These are phyloP conservation scores for Ophion obscuratus DNA, from an alignment of 2,888 invertebrate species.

Conservation along the genomic window DNA sequence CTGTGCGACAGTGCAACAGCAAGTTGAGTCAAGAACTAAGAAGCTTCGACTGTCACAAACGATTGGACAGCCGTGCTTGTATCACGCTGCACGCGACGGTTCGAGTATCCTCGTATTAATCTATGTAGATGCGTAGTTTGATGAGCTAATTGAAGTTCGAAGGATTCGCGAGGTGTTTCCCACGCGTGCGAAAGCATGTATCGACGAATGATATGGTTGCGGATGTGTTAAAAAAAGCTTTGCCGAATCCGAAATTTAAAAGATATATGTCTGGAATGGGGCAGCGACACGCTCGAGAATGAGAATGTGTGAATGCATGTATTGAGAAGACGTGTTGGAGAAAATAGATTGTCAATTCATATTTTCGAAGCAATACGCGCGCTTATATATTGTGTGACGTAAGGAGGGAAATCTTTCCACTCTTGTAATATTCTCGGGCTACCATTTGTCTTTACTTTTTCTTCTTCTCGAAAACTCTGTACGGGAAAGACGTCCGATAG, in stretches of 20 bases:
- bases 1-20: constrained; percentile 25
- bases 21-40: constrained; percentile 30
- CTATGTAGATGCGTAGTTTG: constrained; percentile 48
- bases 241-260: constrained; percentile 21
- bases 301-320: constrained; percentile 21
- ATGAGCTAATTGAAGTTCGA: constrained; percentile 32
- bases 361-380: neutral
- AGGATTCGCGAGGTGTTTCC: neutral
- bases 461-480: no score
- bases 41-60: constrained; percentile 33
- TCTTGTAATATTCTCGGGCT: no score
- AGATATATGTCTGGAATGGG: constrained; percentile 36
- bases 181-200: constrained; percentile 15
- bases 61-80: constrained; percentile 32
- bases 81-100: constrained; percentile 19
- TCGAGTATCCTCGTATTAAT: constrained; percentile 28
- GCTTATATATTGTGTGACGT: no score
- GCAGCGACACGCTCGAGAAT: neutral
- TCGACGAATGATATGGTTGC: constrained; percentile 48
- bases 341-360: neutral
- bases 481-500: no score
- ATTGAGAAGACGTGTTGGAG: constrained; percentile 46
- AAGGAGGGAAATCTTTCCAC: no score
- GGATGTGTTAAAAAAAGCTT: constrained; percentile 61
- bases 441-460: no score